phyloP scores from a whole-genome alignment of 2,888 invertebrate genomes.

The Sphinx pinastri region DNA sequence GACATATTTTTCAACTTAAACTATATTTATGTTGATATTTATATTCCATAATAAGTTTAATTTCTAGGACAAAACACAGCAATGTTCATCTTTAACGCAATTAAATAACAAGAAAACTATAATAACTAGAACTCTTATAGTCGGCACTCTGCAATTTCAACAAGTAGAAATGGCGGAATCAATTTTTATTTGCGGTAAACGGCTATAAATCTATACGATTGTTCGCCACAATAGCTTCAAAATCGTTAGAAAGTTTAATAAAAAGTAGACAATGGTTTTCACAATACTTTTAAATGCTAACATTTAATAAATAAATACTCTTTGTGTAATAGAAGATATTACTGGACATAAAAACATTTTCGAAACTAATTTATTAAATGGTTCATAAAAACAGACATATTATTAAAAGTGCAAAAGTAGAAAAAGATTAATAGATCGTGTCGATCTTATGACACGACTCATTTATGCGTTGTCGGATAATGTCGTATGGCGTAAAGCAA shows the following conservation, averaged over 20 bases:
- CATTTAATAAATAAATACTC: not conserved
- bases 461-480: too few species aligned
- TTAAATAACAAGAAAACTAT: not conserved
- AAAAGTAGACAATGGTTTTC: not conserved
- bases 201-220: not conserved
- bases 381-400: too few species aligned
- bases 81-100: too few species aligned
- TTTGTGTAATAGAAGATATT: not conserved
- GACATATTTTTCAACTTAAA: too few species aligned
- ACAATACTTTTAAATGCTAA: not conserved
- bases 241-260: conserved; percentile 9
- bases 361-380: too few species aligned
- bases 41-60: too few species aligned
- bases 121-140: not conserved
- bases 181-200: not conserved
- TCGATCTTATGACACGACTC: too few species aligned
- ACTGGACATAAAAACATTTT: too few species aligned
- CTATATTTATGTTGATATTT: too few species aligned
- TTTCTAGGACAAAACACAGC: too few species aligned
- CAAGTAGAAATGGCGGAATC: not conserved
- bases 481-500: not conserved
- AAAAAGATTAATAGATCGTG: too few species aligned
- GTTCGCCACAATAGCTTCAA: not conserved
- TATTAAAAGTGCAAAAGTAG: too few species aligned
- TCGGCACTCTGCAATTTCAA: not conserved